Base-by-base conservation (phyloP, 2,888 invertebrate genomes). In the Muschampia plurimacula region DNA sequence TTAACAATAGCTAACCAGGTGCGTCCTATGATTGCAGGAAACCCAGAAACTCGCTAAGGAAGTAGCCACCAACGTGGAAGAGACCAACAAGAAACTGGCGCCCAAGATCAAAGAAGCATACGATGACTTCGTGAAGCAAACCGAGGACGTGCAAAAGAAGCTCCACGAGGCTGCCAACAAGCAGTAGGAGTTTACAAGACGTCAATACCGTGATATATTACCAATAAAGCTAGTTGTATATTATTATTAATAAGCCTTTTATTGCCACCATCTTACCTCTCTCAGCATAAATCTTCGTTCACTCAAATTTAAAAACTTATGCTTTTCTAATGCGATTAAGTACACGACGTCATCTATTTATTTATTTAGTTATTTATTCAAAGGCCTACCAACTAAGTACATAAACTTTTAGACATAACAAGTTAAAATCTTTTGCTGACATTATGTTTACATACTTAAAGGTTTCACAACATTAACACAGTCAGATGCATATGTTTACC, bases 151-250 rank as follows among this genome's bases (percentile, higher is more conserved):
- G 67, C 90, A 90, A 85, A 88, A 89, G 88, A 90, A 90, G 77
- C 55, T 93, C 77, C 91, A 90, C 83, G 92, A 90, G 28, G 92
- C 88, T 75, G 91, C 93, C 84, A 84, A 64, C 84, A 92, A 92
- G 89, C 90, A 90, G 82, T 80, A 69, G 22, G 3, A 77, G 68
- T n/a, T 60, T 0, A n/a, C 2, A 9, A 8, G 8, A 28, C 13
- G 59, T 60, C 36, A 60, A 60, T 60, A 55, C 10, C 55, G 13
- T 32, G 32, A 59, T 59, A 59, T 55, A 55, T 15, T 59, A 59
- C 28, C 59, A 59, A 59, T 59, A 59, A 59, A 59, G 28, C 4
- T 59, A 59, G 32, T 13, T 32, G 12, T 28, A 32, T 59, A 59
- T 13, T 28, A 10, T 46, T 46, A 46, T 12, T 49, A 52, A 12